Base-by-base conservation (phyloP, 2,888 invertebrate genomes). In the Xylocampa areola region DNA sequence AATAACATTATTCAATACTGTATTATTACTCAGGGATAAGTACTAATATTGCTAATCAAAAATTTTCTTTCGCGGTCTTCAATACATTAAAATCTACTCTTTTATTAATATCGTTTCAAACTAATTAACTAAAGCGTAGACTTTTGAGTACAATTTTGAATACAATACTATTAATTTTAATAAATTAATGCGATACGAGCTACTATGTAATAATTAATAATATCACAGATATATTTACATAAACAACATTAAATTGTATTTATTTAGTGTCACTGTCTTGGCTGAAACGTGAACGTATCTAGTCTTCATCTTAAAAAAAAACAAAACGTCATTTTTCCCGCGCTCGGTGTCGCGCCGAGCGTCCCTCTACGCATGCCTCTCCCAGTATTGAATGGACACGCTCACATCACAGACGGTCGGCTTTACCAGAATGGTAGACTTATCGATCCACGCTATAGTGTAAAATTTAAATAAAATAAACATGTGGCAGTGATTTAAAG, bases 261-360 rank as follows among this genome's bases (percentile, higher is more conserved):
- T 58, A 44, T 35, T 51, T 25, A 53, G 30, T 29, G 41, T 48
- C 43, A 39, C 25, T 37, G 55, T 53, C 30, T 25, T 25, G 57
- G 53, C 59, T 69, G 67, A 63, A 73, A 62, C 39, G 64, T 69
- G 60, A 53, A 54, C 39, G 35, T 60, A 48, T 47, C 49, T 49
- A 58, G 53, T 53, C 36, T 16, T 47, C 52, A 10, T 5, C 39
- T 60, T 79, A 68, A 68, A 80, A 83, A 88, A 85, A 86, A 86
- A 83, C 58, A 59, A 83, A 84, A 88, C 84, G 89, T 90, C 89
- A 90, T 62, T 82, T 90, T 91, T 91, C 89, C 90, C 91, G 91
- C 92, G 82, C 79, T 83, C 73, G 66, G 80, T 78, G 80, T 75
- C 68, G 64, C 64, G 60, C 76, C 79, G 69, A 75, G 69, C 63